Evolutionary conservation across 2,888 invertebrate species (phyloP).

Genomic region (Papilio gigon): DNA sequence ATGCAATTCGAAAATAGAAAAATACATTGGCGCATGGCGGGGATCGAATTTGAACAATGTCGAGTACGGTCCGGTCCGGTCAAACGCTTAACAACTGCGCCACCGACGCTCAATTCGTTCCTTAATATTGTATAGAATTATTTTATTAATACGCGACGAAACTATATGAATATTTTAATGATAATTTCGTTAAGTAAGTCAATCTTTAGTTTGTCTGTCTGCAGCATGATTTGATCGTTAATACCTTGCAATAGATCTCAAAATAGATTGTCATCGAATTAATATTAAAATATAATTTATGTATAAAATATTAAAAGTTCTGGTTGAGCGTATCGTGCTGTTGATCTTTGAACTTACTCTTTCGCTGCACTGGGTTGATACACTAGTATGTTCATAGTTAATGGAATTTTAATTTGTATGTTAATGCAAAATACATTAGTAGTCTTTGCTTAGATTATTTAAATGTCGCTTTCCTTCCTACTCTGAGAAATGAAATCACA

Average conservation of each 20-base stretch:
- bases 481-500: slow-evolving; percentile 7
- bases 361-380: slow-evolving; percentile 24
- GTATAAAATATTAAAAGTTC: slow-evolving; percentile 13
- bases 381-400: slow-evolving; percentile 8
- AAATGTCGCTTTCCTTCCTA: slow-evolving; percentile 34
- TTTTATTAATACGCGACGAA: background rate
- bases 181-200: background rate
- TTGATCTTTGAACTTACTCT: slow-evolving; percentile 32
- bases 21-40: no score
- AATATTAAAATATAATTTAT: slow-evolving; percentile 20
- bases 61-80: no score
- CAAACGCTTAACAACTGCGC: no score
- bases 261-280: background rate
- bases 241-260: background rate
- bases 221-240: background rate
- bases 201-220: background rate
- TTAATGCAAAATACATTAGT: background rate
- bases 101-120: no score
- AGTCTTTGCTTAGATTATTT: slow-evolving; percentile 16
- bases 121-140: background rate
- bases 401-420: slow-evolving; percentile 25
- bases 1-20: no score
- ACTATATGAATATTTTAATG: background rate
- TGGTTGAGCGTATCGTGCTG: slow-evolving; percentile 12
- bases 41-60: no score